phyloP scores from a whole-genome alignment of 2,797 vertebrate genomes.

The Poeciliopsis paucimaculata region DNA sequence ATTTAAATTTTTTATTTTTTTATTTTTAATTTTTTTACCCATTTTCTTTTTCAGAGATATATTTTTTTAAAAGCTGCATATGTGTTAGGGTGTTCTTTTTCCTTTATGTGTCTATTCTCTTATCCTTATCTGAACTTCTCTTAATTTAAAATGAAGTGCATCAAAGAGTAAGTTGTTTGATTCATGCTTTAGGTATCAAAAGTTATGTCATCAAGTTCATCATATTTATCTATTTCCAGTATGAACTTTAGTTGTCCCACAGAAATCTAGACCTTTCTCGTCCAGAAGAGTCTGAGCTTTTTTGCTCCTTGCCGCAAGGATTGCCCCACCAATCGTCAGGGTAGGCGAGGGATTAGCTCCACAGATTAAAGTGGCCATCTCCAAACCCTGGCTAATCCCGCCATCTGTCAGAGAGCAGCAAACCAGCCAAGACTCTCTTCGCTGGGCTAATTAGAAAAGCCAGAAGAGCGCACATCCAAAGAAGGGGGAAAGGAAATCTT shows the following conservation, averaged over 20 bases:
- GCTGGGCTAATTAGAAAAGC: constrained; percentile 70
- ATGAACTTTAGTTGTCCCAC: constrained; percentile 53
- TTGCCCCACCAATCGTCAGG: constrained; percentile 66
- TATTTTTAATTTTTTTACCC: background rate
- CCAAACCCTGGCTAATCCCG: constrained; percentile 79
- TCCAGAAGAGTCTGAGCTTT: constrained; percentile 35
- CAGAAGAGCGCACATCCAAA: constrained; percentile 39
- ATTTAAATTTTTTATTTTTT: background rate
- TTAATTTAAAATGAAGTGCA: background rate
- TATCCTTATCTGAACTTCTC: background rate
- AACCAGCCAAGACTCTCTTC: constrained; percentile 62
- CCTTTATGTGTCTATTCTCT: background rate
- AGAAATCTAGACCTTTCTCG: constrained; percentile 43
- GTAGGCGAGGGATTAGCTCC: constrained; percentile 76
- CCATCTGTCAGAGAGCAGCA: constrained; percentile 87
- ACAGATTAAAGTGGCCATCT: constrained; percentile 81
- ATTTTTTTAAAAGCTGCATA: background rate
- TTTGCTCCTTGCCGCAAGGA: constrained; percentile 51
- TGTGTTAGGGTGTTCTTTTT: background rate
- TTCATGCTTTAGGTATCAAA: background rate
- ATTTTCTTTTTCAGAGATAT: background rate
- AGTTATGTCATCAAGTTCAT: constrained; percentile 2
- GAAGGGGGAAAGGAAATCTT: constrained; percentile 18
- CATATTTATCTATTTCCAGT: constrained; percentile 60
- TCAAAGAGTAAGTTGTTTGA: background rate